Base-by-base conservation (phyloP, 2,888 invertebrate genomes). In the Caenorhabditis sp. region DNA sequence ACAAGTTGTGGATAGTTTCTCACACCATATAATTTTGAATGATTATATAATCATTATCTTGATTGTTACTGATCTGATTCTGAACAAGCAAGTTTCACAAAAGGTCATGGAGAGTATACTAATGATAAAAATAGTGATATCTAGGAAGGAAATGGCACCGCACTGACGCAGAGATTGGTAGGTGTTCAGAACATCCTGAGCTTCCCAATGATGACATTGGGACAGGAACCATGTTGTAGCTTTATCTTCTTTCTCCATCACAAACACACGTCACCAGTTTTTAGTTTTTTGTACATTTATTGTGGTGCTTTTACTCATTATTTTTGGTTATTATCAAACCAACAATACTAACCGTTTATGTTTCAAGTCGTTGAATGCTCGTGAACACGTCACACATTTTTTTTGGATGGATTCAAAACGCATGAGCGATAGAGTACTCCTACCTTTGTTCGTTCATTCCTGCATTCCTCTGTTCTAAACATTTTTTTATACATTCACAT, bases 101-200 rank as follows among this genome's bases (percentile, higher is more conserved):
- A 22, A 62, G 64, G 64, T 64, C 56, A 64, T 56, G 64, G 58
- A 72, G 56, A 64, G 56, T 64, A 32, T 56, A 72, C 71, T 71
- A 68, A 67, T 67, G 3, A 55, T 78, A 44, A 70, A n/a, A 64
- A 58, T 65, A 67, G 70, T 70, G 44, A 60, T 47, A 62, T 82
- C 60, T 85, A 88, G 88, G 86, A 67, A 80, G 84, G 37, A 88
- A 87, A 85, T 86, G 85, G 84, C 84, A 85, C 71, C 85, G 87
- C 64, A 83, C 83, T 58, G 86, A 88, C 60, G 85, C 85, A 50
- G 86, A 85, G 72, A 80, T 84, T 61, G 81, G 83, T 83, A 80
- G 76, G 83, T 77, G 44, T 67, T 62, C 56, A 32, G 15, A 56
- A 15, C 35, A 28, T 56, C 24, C 44, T 18, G 47, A 40, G 56